Conservation (phyloP, 1,140 invertebrate genomes). For the Bombus sibiricus region DNA sequence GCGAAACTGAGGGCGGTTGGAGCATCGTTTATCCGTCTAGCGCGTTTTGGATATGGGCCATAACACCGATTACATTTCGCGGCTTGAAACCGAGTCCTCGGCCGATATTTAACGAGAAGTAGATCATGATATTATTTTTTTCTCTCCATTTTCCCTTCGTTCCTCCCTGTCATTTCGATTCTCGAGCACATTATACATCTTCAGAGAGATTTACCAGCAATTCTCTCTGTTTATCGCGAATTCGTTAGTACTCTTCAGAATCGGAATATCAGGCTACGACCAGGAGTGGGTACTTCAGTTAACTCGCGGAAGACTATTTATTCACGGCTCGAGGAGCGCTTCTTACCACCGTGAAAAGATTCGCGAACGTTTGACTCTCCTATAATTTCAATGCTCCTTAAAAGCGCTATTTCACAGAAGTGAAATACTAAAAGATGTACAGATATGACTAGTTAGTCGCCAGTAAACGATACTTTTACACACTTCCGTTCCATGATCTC, state of each 20-base stretch:
- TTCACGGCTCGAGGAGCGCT: constrained; percentile 62
- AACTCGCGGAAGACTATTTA: constrained; percentile 70
- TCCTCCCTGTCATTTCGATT: background rate
- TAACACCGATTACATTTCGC: constrained; percentile 18
- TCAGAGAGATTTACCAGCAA: constrained; percentile 55
- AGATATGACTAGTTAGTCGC: background rate
- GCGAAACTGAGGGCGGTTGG: constrained; percentile 2
- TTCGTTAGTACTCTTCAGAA: constrained; percentile 61
- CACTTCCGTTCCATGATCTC: background rate
- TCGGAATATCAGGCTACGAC: constrained; percentile 24
- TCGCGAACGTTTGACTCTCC: constrained; percentile 52
- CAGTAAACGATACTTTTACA: background rate
- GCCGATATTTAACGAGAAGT: constrained; percentile 8
- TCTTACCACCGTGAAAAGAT: constrained; percentile 65
- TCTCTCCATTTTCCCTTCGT: background rate
- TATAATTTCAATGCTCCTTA: constrained; percentile 53
- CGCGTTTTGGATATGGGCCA: constrained; percentile 28
- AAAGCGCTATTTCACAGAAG: constrained; percentile 1
- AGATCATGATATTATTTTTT: background rate
- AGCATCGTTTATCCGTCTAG: constrained; percentile 32
- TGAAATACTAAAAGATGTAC: too few species aligned
- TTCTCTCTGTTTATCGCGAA: constrained; percentile 64
- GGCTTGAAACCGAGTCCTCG: background rate
- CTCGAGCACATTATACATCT: constrained; percentile 19
- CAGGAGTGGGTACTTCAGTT: constrained; percentile 58